These are phyloP conservation scores for Percina caprodes DNA, from an alignment of 2,113 vertebrate species.

Conservation along the genomic window DNA sequence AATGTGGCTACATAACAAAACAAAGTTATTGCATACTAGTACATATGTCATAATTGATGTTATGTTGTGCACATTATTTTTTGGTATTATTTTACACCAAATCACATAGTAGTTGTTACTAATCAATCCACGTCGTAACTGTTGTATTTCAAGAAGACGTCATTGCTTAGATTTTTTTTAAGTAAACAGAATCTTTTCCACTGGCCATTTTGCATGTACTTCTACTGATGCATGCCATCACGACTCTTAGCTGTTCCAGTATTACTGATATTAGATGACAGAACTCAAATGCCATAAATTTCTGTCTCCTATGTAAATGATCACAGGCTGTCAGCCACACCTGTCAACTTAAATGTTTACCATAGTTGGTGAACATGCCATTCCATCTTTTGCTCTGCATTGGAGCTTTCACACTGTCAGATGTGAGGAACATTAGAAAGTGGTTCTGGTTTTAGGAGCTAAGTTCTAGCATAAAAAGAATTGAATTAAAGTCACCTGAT, in stretches of 20 bases:
- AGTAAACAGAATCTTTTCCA: slow-evolving; percentile 20
- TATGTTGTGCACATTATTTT: slow-evolving; percentile 17
- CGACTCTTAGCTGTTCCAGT: slow-evolving; percentile 33
- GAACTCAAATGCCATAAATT: slow-evolving; percentile 61
- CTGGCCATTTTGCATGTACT: slow-evolving; percentile 19
- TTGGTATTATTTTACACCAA: slow-evolving; percentile 19
- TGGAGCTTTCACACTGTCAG: slow-evolving; percentile 54
- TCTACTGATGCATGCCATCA: slow-evolving; percentile 20
- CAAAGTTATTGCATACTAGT: background rate
- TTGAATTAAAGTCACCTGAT: slow-evolving; percentile 22
- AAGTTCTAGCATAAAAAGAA: slow-evolving; percentile 6
- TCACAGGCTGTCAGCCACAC: slow-evolving; percentile 57
- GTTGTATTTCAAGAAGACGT: background rate
- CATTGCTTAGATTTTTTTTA: slow-evolving; percentile 19
- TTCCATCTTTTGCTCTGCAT: slow-evolving; percentile 61
- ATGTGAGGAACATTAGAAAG: slow-evolving; percentile 38
- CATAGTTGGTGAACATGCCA: slow-evolving; percentile 62
- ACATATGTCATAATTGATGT: background rate
- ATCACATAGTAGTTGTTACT: slow-evolving; percentile 5
- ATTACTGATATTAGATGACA: slow-evolving; percentile 62
- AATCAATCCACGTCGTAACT: slow-evolving; percentile 18
- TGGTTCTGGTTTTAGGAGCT: slow-evolving; percentile 33
- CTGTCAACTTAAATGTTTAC: slow-evolving; percentile 71
- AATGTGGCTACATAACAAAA: background rate
- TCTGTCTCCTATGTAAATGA: slow-evolving; percentile 61